A percentile compares a stretch with the other conserved stretches of the same genome.
Evolutionary conservation across 2,113 vertebrate genomes (phyloP).

Genomic region (Gadus macrocephalus): DNA sequence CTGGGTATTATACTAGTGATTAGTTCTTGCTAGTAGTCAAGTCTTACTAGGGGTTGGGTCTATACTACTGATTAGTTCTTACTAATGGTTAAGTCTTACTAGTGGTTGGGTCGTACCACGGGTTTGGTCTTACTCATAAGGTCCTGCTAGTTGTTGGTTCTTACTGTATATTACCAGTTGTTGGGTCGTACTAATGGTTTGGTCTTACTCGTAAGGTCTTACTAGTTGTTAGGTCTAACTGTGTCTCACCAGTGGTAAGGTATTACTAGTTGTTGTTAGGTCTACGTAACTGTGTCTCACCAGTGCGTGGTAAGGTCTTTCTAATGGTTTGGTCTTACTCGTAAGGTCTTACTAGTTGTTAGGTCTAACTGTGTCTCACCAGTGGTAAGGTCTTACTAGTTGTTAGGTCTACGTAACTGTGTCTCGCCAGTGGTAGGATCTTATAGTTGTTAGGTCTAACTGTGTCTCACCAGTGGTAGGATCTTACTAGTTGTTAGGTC

Average conservation of each 20-base stretch:
- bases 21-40: background rate
- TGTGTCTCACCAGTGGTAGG: constrained; percentile 69
- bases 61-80: background rate
- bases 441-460: background rate
- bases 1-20: background rate
- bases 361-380: constrained; percentile 61
- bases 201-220: background rate
- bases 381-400: too few species aligned
- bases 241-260: constrained; percentile 69
- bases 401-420: too few species aligned
- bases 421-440: too few species aligned
- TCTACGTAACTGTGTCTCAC: constrained; percentile 51
- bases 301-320: constrained; percentile 61
- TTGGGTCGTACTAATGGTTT: constrained; percentile 57
- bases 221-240: background rate
- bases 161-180: constrained; percentile 64
- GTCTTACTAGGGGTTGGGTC: too few species aligned
- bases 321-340: background rate
- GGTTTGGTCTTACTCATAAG: too few species aligned
- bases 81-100: constrained; percentile 67
- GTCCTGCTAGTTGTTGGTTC: background rate
- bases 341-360: background rate
- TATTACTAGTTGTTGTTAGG: too few species aligned
- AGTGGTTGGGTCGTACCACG: too few species aligned
- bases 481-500: too few species aligned